Evolutionary conservation across 2,113 vertebrate species (phyloP).

Genomic region (Apteryx mantelli): DNA sequence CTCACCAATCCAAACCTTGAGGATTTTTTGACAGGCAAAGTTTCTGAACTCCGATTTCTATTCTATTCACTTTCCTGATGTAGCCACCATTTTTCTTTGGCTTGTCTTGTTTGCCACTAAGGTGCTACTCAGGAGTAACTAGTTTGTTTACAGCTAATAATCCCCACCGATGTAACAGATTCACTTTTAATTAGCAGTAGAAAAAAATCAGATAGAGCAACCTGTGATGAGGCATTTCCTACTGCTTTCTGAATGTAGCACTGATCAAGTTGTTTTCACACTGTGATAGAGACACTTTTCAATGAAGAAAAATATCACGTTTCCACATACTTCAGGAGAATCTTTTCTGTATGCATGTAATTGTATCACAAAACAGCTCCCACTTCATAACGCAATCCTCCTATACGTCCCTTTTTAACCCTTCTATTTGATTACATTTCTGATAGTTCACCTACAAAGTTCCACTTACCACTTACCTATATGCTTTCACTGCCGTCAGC

Average conservation of each 20-base stretch:
- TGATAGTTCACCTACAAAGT: background rate
- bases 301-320: background rate
- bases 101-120: slow-evolving; percentile 25
- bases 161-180: slow-evolving; percentile 2
- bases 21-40: background rate
- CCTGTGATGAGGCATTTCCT: background rate
- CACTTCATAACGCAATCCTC: background rate
- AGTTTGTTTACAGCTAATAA: slow-evolving; percentile 25
- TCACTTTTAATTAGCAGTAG: slow-evolving; percentile 16
- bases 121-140: background rate
- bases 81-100: slow-evolving; percentile 2
- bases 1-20: background rate
- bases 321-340: background rate
- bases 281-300: background rate
- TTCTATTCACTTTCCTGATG: slow-evolving; percentile 49
- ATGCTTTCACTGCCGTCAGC: accelerated
- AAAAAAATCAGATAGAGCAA: background rate
- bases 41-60: background rate
- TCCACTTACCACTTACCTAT: background rate
- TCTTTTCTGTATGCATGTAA: background rate
- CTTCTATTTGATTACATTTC: background rate
- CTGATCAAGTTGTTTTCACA: background rate
- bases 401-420: background rate
- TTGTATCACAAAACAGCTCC: background rate
- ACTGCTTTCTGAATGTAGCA: background rate